Percentiles rank a stretch among this genome's conserved stretches.
These are phyloP conservation scores for Paracanthobrama guichenoti DNA, from an alignment of 2,113 vertebrate genomes.

Conservation along the genomic window DNA sequence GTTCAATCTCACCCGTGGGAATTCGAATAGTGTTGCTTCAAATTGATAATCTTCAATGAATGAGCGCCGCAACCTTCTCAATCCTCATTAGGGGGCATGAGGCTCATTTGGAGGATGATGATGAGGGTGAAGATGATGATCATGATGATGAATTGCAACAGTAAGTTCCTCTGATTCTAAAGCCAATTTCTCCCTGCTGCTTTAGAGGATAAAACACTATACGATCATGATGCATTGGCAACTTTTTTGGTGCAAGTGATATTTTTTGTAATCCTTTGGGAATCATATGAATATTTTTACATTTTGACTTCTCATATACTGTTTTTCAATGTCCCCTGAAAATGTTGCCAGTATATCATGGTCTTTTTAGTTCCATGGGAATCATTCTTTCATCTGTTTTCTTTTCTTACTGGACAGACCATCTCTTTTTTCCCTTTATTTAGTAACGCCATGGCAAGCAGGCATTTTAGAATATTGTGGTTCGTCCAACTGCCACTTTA, in stretches of 20 bases:
- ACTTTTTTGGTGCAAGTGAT: neutral
- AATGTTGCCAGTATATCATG: conserved; percentile 22
- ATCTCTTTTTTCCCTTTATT: neutral
- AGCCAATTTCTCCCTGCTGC: neutral
- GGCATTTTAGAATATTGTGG: neutral
- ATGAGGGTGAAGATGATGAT: conserved; percentile 71
- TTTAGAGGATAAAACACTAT: neutral
- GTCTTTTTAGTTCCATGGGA: neutral
- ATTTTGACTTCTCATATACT: neutral
- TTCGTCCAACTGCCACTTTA: neutral
- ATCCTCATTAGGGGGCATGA: conserved; percentile 81
- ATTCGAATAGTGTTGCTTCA: conserved; percentile 6
- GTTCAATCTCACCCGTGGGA: neutral
- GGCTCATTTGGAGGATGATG: conserved; percentile 86
- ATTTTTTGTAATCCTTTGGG: neutral
- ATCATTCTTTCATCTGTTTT: conserved; percentile 7
- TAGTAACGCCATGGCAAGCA: neutral
- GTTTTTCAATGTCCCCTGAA: neutral
- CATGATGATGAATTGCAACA: conserved; percentile 79
- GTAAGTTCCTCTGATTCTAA: conserved; percentile 73
- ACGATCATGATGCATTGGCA: conserved; percentile 8
- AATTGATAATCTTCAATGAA: conserved; percentile 45
- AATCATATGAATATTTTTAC: neutral
- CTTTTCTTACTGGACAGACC: neutral
- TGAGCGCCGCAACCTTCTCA: conserved; percentile 64